Evolutionary conservation across 2,888 invertebrate genomes (phyloP), one percentile per base, ranked within the genome.

Genomic region (Tenthredo livida): DNA sequence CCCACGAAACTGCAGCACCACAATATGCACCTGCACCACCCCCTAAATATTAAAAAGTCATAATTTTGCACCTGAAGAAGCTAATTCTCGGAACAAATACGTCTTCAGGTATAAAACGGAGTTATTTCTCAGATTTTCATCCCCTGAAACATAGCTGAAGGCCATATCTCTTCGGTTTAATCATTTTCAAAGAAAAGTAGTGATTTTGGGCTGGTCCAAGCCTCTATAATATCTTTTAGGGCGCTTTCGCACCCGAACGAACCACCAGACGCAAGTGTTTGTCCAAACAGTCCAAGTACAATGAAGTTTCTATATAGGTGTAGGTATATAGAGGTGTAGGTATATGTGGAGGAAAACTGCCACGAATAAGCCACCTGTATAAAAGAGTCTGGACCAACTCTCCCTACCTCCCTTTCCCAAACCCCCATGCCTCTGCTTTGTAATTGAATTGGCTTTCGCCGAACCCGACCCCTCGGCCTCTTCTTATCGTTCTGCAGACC

Each of bases 371-470:
- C 73, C 40, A 73, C 73, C 73, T 73, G 73, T 73, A 73, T 73
- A 73, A 73, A 73, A 73, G 21, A 73, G 73, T 73, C 73, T 73
- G 73, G 73, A 73, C 73, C 43, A 40, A 21, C 43, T n/a, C 29
- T n/a, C 43, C 73, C 40, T 40, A 21, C 21, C 21, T 43, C 43
- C 25, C 25, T 61, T 73, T n/a, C 15, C 9, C 43, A 7, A 9
- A 33, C 73, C 21, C 40, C 25, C 73, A 70, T 73, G 5, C 73
- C 43, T 12, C n/a, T 29, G 50, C 54, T 50, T 50, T 54, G 77
- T 77, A 77, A 77, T 77, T 77, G 77, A 77, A 77, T 77, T 50
- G 77, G 50, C 47, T 50, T 29, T 33, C 33, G 77, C 73, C 43
- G 9, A 43, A 47, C 73, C 21, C 43, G 29, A 7, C 6, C 12